Evolutionary conservation across 2,113 vertebrate species (phyloP).

Genomic region (Colossoma macropomum): DNA sequence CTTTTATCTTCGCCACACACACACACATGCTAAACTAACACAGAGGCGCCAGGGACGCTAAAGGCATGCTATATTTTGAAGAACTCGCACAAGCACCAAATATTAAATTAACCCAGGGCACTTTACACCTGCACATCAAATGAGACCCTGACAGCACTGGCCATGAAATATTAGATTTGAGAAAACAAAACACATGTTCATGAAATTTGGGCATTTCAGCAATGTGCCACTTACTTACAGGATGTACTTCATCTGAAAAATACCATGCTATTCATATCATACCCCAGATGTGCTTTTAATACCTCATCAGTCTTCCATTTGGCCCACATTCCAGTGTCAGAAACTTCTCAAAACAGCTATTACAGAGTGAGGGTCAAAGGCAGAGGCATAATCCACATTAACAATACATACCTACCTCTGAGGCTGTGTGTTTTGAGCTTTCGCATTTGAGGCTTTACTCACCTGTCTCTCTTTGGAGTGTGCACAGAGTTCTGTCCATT

Average conservation of each 20-base stretch:
- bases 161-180: constrained; percentile 49
- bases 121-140: constrained; percentile 48
- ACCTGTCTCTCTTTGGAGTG: constrained; percentile 99
- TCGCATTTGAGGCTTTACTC: constrained; percentile 1
- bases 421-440: neutral
- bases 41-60: constrained; percentile 12
- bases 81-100: constrained; percentile 44
- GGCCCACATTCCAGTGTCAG: constrained; percentile 11
- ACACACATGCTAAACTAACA: constrained; percentile 47
- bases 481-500: constrained; percentile 95
- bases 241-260: constrained; percentile 24
- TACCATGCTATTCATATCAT: constrained; percentile 31
- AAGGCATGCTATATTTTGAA: constrained; percentile 18
- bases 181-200: constrained; percentile 43
- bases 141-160: constrained; percentile 9
- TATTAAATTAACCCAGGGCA: constrained; percentile 58
- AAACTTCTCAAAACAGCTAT: neutral
- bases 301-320: constrained; percentile 14
- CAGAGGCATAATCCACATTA: neutral
- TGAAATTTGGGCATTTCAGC: constrained; percentile 30
- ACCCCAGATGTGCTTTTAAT: constrained; percentile 36
- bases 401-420: neutral
- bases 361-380: neutral
- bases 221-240: constrained; percentile 18
- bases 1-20: constrained; percentile 39